Base-by-base conservation (phyloP, 2,888 invertebrate genomes). In the Itoplectis maculator region DNA sequence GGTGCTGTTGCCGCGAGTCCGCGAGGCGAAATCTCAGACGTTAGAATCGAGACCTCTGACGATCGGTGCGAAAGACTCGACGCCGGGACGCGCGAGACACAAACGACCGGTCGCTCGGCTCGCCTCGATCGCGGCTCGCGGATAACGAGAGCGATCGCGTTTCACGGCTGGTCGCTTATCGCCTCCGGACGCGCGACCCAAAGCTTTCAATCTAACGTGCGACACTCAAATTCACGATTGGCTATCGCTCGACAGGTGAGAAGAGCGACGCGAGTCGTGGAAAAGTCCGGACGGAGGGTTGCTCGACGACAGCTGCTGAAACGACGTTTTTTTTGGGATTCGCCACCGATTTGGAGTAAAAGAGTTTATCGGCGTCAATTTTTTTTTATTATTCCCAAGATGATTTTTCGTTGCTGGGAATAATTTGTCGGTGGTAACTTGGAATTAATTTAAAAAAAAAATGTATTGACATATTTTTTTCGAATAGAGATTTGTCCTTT, bases 191-290 rank as follows among this genome's bases (percentile, higher is more conserved):
- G n/a, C n/a, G n/a, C n/a, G 54, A 23, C 54, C 20, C n/a, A 23
- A 11, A 54, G 54, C 54, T 20, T 54, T 23, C 23, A 54, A 54
- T 54, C 54, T 23, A 54, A 54, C 54, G 54, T 51, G 20, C 54
- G 13, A 54, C n/a, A 54, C 23, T 54, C 54, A 54, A 54, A 54
- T 54, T 54, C 54, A 54, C 54, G 54, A 23, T 54, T 23, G 18
- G 51, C 20, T 51, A 51, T 51, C 51, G 51, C 18, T 29, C 29
- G 8, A 20, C 51, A 51, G 9, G 0, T 51, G 51, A 20, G 18
- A 51, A 8, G 51, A 18, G 20, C 8, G 20, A 29, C 29, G 51
- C 18, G 20, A 7, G 18, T 51, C 18, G 9, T 20, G 20, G 0
- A 51, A n/a, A 51, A 20, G 51, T 51, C 51, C 2, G 7, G 18